These are phyloP conservation scores for Furnarius figulus DNA, from an alignment of 2,113 vertebrate genomes.

Conservation along the genomic window DNA sequence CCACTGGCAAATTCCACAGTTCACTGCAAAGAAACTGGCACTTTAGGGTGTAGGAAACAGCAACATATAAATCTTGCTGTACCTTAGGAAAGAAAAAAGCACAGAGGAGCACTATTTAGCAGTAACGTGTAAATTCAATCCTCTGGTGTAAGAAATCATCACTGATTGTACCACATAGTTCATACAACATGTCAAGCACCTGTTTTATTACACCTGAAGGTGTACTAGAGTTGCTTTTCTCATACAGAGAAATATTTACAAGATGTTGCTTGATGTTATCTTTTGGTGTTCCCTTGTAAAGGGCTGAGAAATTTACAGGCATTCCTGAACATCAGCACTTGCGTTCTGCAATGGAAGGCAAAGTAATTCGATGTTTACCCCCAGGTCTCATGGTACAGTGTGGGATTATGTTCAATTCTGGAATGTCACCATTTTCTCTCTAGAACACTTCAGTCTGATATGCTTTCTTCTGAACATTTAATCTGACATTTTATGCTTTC, in stretches of 20 bases:
- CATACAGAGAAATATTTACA: conserved; percentile 29
- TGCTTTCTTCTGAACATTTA: neutral
- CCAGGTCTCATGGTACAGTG: neutral
- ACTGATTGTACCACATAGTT: conserved; percentile 51
- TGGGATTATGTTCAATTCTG: neutral
- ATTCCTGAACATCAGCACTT: conserved; percentile 9
- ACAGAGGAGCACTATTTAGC: conserved; percentile 18
- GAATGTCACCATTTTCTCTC: neutral
- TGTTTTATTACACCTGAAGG: conserved; percentile 43
- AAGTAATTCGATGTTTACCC: conserved; percentile 4
- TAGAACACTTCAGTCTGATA: neutral
- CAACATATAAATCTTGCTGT: conserved; percentile 28
- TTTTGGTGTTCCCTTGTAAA: neutral
- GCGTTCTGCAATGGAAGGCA: neutral
- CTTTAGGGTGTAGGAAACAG: neutral
- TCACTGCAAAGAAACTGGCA: neutral
- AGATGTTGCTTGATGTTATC: conserved; percentile 8
- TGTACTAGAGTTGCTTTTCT: conserved; percentile 13
- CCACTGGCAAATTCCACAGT: conserved; percentile 12
- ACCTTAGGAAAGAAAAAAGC: conserved; percentile 17
- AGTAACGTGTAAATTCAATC: conserved; percentile 44
- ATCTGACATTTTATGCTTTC: neutral
- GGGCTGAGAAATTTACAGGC: neutral
- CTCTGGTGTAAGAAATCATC: conserved; percentile 39
- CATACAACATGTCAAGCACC: conserved; percentile 2